These are phyloP conservation scores for Lerista edwardsae DNA, from an alignment of 2,797 vertebrate species.

Conservation along the genomic window DNA sequence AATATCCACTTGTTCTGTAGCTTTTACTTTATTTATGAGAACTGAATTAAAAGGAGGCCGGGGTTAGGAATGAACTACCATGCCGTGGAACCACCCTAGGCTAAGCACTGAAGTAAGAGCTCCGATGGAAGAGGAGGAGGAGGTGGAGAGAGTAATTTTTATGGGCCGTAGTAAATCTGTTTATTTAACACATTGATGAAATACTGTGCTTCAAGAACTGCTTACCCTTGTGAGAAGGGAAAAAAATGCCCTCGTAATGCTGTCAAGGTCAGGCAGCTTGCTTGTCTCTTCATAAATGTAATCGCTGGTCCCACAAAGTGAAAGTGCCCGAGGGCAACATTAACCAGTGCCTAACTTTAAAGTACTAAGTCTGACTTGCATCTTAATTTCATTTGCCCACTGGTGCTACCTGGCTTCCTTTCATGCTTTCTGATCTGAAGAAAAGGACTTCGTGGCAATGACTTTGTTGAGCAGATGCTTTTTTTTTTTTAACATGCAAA, in stretches of 20 bases:
- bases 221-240: not conserved
- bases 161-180: slow-evolving; percentile 14
- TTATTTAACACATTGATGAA: slow-evolving; percentile 36
- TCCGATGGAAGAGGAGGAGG: not conserved
- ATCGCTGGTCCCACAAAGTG: slow-evolving; percentile 36
- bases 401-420: not conserved
- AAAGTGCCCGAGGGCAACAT: slow-evolving; percentile 33
- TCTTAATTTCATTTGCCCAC: slow-evolving; percentile 1
- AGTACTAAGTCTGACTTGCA: not conserved
- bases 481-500: not conserved
- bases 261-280: not conserved
- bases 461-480: not conserved
- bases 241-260: slow-evolving; percentile 24
- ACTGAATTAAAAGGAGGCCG: slow-evolving; percentile 38
- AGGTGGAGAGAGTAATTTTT: not conserved
- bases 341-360: slow-evolving; percentile 32
- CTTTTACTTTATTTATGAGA: slow-evolving; percentile 49
- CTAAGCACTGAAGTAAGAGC: not conserved
- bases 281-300: slow-evolving; percentile 39
- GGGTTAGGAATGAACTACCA: not conserved
- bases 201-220: slow-evolving; percentile 9
- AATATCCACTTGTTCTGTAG: slow-evolving; percentile 50
- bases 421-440: not conserved
- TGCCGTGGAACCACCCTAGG: not conserved
- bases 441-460: not conserved